phyloP scores from a whole-genome alignment of 2,888 invertebrate species.

The Chrysolina oricalcia region DNA sequence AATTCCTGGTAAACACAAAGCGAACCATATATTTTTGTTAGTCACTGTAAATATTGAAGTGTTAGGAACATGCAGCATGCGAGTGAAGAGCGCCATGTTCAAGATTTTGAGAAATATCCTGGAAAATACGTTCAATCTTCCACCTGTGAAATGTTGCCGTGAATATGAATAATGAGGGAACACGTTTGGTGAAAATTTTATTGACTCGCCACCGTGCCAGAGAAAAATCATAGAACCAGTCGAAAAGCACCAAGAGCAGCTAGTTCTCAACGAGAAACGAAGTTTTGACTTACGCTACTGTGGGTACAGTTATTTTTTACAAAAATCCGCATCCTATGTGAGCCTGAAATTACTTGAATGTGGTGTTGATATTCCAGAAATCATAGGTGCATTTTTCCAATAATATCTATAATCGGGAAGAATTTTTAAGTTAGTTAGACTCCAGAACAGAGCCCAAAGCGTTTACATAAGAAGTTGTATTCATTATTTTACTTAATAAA shows the following conservation, averaged over 20 bases:
- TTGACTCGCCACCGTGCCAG: background rate
- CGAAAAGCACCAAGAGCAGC: background rate
- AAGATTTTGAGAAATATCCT: constrained; percentile 2
- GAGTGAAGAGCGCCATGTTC: constrained; percentile 1
- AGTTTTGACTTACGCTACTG: constrained; percentile 5
- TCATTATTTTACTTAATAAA: no score
- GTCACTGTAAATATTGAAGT: constrained; percentile 17
- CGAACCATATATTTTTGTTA: background rate
- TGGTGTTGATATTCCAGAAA: constrained; percentile 22
- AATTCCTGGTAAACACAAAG: background rate
- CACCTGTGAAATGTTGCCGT: background rate
- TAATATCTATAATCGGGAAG: constrained; percentile 1
- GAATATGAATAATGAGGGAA: background rate
- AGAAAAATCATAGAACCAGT: background rate
- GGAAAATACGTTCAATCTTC: background rate
- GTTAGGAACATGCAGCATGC: constrained; percentile 27
- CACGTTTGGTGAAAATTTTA: background rate
- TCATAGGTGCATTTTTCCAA: background rate
- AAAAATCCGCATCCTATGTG: constrained; percentile 7
- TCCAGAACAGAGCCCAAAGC: background rate
- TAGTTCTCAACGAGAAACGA: background rate
- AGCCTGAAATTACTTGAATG: constrained; percentile 24
- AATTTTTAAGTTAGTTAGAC: background rate
- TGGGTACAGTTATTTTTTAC: background rate
- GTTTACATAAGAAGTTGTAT: background rate